phyloP scores from a whole-genome alignment of 2,113 vertebrate species.

The Passer montanus region DNA sequence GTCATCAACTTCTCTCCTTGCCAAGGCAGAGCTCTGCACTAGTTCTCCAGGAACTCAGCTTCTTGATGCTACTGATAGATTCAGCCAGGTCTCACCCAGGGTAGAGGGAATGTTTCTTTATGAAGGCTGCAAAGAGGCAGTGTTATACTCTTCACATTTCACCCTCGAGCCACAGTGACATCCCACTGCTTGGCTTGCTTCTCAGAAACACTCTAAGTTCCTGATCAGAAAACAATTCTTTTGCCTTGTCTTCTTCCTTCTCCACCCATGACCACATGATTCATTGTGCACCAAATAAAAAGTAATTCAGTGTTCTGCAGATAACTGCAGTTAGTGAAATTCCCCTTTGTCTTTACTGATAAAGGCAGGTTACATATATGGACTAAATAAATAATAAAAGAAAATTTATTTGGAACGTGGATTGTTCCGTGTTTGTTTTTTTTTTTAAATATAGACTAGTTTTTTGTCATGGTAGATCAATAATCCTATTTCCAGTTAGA shows the following conservation, averaged over 20 bases:
- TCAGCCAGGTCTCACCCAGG: neutral
- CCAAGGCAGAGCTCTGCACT: neutral
- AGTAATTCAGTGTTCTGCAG: neutral
- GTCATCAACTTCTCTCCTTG: neutral
- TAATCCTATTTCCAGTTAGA: neutral
- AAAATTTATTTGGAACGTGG: neutral
- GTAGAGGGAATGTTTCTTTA: neutral
- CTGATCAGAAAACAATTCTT: neutral
- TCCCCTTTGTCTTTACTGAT: neutral
- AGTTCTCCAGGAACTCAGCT: fast-evolving
- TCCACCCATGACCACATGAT: neutral
- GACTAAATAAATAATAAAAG: neutral
- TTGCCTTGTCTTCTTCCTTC: neutral
- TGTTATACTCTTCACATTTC: neutral
- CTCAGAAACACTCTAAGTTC: neutral
- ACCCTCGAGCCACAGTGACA: neutral
- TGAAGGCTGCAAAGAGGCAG: neutral
- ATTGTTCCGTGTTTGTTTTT: fast-evolving
- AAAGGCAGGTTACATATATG: neutral
- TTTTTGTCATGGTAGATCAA: neutral
- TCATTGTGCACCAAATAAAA: neutral
- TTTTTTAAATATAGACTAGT: neutral
- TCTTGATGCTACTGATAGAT: neutral
- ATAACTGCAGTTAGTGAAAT: neutral
- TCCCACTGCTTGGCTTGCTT: neutral